Evolutionary conservation across 2,888 invertebrate species (phyloP).

Genomic region (Vannuccia rotundouncinata): DNA sequence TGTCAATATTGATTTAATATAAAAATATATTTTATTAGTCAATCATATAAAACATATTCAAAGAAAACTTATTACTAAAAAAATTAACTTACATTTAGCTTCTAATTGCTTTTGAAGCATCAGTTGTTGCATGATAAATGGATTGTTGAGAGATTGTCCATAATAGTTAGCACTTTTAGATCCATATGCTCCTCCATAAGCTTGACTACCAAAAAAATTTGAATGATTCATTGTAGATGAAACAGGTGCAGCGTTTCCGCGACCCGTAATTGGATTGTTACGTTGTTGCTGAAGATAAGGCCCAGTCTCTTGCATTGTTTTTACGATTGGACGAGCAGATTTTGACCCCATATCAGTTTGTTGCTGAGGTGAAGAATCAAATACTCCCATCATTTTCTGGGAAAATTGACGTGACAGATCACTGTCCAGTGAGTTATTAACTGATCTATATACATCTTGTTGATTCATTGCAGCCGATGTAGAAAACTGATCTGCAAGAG

Average conservation of each 20-base stretch:
- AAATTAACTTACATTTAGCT: not conserved
- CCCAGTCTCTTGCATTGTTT: not conserved
- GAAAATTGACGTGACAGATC: not conserved
- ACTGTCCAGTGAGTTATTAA: not conserved
- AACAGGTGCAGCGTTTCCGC: not conserved
- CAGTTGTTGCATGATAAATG: not conserved
- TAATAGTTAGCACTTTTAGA: no score
- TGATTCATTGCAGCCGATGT: not conserved
- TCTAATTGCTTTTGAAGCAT: not conserved
- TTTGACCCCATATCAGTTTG: not conserved
- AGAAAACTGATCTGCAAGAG: not conserved
- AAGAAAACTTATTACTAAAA: no score
- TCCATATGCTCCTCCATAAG: not conserved
- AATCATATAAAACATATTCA: no score
- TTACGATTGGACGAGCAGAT: not conserved
- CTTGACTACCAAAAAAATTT: not conserved
- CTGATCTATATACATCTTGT: not conserved
- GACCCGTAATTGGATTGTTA: not conserved
- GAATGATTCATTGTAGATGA: not conserved
- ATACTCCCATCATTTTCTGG: not conserved
- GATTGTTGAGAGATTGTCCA: not conserved
- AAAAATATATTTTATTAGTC: no score
- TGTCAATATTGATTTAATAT: no score
- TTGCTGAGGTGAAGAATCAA: not conserved
- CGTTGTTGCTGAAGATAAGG: not conserved